Base-by-base conservation (phyloP, 2,113 vertebrate genomes). In the Eubucco bourcierii region DNA sequence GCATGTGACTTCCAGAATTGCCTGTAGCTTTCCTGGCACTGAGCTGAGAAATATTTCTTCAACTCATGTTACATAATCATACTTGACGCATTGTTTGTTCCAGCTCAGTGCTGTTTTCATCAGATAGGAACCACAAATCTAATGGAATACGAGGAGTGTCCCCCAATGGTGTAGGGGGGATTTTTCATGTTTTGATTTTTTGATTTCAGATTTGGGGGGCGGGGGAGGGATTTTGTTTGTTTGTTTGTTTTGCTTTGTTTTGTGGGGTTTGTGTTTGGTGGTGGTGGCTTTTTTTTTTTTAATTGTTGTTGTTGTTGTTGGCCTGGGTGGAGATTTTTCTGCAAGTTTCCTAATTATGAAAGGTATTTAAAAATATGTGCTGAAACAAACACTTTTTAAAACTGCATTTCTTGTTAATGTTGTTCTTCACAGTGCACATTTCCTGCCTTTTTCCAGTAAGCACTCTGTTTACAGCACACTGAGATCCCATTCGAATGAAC, bases 11-110 rank as follows among this genome's bases (percentile, higher is more conserved):
- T 97, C 92, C 94, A 97, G 93, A 96, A 94, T 91, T 89, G 90
- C 95, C 88, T 87, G 81, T 76, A 95, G 93, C 93, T 97, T 97
- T 97, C 96, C 95, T 93, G 95, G 96, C 97, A 98, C 92, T 94
- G 95, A 67, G 92, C 96, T 97, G 97, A 96, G 97, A 97, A 98
- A 98, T 96, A 96, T 97, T 96, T 97, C 96, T 94, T 96, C 97
- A 95, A 96, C 94, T 93, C 53, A 37, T 70, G 90, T 98, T 98
- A 96, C 96, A 95, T 97, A 98, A 98, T 96, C 83, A 87, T 84
- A 74, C 71, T 56, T 93, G 97, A 97, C 94, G 90, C 80, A 94
- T 86, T 96, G 96, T 97, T 96, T 97, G 95, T 96, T 80, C 96
- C 91, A 94, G 80, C 88, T 94, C 94, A 94, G 80, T 83, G 89